Conservation (phyloP, 2,113 vertebrate genomes). For the Sialia sialis region DNA sequence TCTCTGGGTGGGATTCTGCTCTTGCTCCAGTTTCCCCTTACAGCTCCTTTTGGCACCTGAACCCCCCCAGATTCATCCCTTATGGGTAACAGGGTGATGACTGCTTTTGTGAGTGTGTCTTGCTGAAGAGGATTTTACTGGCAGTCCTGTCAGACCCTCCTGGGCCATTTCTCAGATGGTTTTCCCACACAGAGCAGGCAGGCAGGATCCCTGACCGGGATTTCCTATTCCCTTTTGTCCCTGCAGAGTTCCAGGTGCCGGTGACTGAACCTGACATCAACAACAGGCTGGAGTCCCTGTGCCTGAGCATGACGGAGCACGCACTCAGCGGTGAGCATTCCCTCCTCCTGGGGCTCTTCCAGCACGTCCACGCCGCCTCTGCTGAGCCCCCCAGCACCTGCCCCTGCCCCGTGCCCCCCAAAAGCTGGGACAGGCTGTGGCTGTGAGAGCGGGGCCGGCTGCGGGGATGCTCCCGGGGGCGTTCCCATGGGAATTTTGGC, state of each 20-base stretch:
- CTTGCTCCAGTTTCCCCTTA: neutral
- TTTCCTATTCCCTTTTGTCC: neutral
- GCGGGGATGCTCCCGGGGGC: neutral
- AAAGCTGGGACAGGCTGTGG: slow-evolving; percentile 54
- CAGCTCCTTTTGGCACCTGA: rapidly evolving
- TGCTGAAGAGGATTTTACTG: neutral
- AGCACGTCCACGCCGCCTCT: neutral
- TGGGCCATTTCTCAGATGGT: neutral
- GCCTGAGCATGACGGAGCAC: slow-evolving; percentile 98
- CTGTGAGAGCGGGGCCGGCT: neutral
- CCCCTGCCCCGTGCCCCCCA: neutral
- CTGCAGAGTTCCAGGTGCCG: slow-evolving; percentile 89
- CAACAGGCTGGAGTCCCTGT: slow-evolving; percentile 98
- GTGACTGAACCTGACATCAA: slow-evolving; percentile 98
- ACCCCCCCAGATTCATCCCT: neutral
- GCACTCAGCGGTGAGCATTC: slow-evolving; percentile 88
- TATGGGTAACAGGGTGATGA: rapidly evolving
- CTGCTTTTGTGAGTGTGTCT: rapidly evolving
- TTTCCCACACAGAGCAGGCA: neutral
- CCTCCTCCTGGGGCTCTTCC: neutral
- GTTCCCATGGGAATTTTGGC: rapidly evolving
- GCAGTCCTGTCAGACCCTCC: neutral
- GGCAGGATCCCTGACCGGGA: neutral
- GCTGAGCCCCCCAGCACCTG: slow-evolving; percentile 1
- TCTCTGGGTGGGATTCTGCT: neutral